Conservation (phyloP, 2,888 invertebrate genomes). For the Ectropis crepuscularia region DNA sequence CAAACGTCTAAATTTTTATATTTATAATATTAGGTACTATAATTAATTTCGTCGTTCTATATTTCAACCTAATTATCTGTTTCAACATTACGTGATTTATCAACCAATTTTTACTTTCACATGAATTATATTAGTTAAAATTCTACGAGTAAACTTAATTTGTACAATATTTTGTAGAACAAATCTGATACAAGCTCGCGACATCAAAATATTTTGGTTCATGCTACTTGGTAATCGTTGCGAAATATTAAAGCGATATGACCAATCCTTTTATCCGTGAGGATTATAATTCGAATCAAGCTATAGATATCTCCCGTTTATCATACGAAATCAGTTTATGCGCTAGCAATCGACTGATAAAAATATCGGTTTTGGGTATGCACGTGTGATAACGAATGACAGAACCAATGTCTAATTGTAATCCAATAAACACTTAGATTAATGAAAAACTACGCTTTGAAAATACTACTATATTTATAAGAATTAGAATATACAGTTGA, state of each 20-base stretch:
- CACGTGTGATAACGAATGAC: conserved; percentile 9
- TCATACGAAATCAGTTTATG: conserved; percentile 20
- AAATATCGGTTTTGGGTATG: conserved; percentile 7
- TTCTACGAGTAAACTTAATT: too few species aligned
- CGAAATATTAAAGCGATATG: conserved; percentile 2
- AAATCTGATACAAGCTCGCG: neutral
- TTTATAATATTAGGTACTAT: too few species aligned
- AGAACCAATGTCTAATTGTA: conserved; percentile 20
- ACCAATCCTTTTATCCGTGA: conserved; percentile 6
- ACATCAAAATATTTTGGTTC: neutral
- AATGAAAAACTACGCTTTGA: conserved; percentile 17
- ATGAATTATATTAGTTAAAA: too few species aligned
- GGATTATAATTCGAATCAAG: conserved; percentile 19
- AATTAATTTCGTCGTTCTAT: too few species aligned
- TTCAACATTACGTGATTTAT: too few species aligned
- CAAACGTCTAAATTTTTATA: too few species aligned
- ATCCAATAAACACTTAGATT: conserved; percentile 2
- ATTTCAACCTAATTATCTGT: too few species aligned
- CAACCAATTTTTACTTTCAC: too few species aligned
- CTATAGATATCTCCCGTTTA: conserved; percentile 7
- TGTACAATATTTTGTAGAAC: too few species aligned
- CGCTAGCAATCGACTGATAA: conserved; percentile 17
- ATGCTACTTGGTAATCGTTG: neutral
- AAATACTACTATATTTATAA: conserved; percentile 18
- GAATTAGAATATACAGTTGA: conserved; percentile 25